phyloP scores from a whole-genome alignment of 2,888 invertebrate genomes.

The Allophyes oxyacanthae region DNA sequence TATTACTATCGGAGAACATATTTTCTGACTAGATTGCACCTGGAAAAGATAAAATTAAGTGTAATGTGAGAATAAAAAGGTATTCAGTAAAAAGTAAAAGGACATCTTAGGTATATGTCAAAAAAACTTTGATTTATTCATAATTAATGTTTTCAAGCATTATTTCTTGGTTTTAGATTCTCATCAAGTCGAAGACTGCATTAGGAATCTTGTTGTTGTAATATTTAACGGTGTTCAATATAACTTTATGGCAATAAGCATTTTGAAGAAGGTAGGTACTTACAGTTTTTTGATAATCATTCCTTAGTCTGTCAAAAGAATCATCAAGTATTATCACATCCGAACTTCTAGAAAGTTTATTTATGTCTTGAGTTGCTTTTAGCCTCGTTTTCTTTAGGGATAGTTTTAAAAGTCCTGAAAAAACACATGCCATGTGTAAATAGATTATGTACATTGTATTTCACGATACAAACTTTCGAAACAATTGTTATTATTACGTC shows the following conservation, averaged over 20 bases:
- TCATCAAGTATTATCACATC: slow-evolving; percentile 81
- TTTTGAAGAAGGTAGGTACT: slow-evolving; percentile 62
- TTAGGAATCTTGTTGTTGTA: too few species aligned
- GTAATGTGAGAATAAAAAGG: too few species aligned
- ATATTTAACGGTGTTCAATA: too few species aligned
- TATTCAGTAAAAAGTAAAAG: too few species aligned
- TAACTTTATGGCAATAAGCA: too few species aligned
- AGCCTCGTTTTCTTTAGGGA: slow-evolving; percentile 78
- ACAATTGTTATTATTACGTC: not conserved
- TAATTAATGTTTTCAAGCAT: too few species aligned
- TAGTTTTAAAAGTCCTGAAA: slow-evolving; percentile 78
- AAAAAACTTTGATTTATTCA: too few species aligned
- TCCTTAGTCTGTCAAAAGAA: slow-evolving; percentile 75
- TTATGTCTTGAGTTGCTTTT: slow-evolving; percentile 61
- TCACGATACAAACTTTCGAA: not conserved
- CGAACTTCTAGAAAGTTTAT: slow-evolving; percentile 68
- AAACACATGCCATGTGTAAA: not conserved
- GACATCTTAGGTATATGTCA: too few species aligned
- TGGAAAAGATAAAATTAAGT: slow-evolving; percentile 10
- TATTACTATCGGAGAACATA: slow-evolving; percentile 75
- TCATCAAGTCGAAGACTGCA: too few species aligned
- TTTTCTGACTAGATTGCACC: slow-evolving; percentile 60
- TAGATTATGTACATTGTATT: not conserved
- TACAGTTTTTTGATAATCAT: slow-evolving; percentile 70
- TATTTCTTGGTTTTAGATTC: too few species aligned